These are phyloP conservation scores for Drosophila erecta DNA, from an alignment of 1,140 invertebrate genomes.

Conservation along the genomic window DNA sequence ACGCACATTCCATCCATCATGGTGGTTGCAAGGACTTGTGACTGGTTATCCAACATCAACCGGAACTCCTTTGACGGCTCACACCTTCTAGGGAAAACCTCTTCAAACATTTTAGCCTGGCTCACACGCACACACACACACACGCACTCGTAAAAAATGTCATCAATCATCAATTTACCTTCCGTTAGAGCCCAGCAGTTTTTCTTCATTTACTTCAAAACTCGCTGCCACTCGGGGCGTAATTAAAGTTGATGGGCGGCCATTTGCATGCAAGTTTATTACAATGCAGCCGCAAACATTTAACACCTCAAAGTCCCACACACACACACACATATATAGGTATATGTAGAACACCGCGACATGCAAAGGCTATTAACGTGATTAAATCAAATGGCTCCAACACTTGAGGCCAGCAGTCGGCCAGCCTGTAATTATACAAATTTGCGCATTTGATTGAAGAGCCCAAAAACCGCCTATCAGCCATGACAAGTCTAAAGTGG, in stretches of 20 bases:
- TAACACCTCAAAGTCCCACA: slow-evolving; percentile 63
- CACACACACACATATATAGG: background rate
- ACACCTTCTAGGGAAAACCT: slow-evolving; percentile 36
- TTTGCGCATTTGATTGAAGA: slow-evolving; percentile 79
- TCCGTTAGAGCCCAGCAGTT: slow-evolving; percentile 35
- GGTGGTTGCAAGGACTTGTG: slow-evolving; percentile 6
- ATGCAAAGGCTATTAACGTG: slow-evolving; percentile 79
- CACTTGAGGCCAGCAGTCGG: slow-evolving; percentile 27
- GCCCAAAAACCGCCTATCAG: slow-evolving; percentile 36
- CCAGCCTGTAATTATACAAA: slow-evolving; percentile 73
- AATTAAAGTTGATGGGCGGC: slow-evolving; percentile 70
- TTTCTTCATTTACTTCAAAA: slow-evolving; percentile 57
- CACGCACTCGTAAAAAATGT: slow-evolving; percentile 16
- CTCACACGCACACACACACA: background rate
- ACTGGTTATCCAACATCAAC: slow-evolving; percentile 11
- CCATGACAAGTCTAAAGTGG: slow-evolving; percentile 33
- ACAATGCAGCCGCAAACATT: slow-evolving; percentile 70
- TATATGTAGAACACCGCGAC: slow-evolving; percentile 30
- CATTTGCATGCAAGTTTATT: slow-evolving; percentile 69
- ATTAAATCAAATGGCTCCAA: slow-evolving; percentile 71
- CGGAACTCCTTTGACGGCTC: slow-evolving; percentile 50
- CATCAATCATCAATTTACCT: slow-evolving; percentile 67
- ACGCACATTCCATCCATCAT: slow-evolving; percentile 27
- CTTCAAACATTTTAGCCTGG: slow-evolving; percentile 6
- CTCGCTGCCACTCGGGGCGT: slow-evolving; percentile 32